phyloP scores from a whole-genome alignment of 2,113 vertebrate species.

The Lycaon pictus region DNA sequence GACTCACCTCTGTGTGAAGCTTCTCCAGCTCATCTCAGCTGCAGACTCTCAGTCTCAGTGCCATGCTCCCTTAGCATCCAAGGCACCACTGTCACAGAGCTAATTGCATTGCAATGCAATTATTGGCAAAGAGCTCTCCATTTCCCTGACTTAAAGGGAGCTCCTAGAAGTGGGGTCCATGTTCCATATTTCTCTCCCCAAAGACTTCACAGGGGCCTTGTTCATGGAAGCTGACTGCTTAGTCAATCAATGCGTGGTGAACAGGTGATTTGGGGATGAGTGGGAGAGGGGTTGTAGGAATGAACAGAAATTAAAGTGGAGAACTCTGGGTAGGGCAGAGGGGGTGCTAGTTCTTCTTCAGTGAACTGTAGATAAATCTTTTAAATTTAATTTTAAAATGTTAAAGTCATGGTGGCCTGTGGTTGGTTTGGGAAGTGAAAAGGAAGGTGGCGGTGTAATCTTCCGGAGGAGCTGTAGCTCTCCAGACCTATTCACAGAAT shows the following conservation, averaged over 20 bases:
- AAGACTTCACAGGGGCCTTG: neutral
- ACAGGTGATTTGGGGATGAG: neutral
- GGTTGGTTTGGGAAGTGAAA: neutral
- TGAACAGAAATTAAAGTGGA: neutral
- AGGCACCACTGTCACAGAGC: neutral
- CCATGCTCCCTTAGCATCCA: neutral
- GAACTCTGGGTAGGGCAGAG: neutral
- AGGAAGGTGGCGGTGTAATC: neutral
- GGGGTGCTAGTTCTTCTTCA: neutral
- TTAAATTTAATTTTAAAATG: neutral
- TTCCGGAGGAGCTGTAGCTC: rapidly evolving
- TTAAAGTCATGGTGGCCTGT: neutral
- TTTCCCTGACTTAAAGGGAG: neutral
- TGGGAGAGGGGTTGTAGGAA: neutral
- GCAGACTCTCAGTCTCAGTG: neutral
- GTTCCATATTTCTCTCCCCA: neutral
- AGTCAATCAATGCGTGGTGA: neutral
- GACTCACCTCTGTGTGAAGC: neutral
- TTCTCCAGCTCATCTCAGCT: neutral
- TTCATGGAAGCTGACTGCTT: neutral
- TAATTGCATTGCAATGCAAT: neutral
- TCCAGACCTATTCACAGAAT: neutral
- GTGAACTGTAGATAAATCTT: neutral
- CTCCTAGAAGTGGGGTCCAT: neutral
- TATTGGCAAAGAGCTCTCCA: neutral